Percentiles rank a stretch among this genome's conserved stretches.
Conservation (phyloP, 1,140 invertebrate species). For the Aphelinus atriplicis region DNA sequence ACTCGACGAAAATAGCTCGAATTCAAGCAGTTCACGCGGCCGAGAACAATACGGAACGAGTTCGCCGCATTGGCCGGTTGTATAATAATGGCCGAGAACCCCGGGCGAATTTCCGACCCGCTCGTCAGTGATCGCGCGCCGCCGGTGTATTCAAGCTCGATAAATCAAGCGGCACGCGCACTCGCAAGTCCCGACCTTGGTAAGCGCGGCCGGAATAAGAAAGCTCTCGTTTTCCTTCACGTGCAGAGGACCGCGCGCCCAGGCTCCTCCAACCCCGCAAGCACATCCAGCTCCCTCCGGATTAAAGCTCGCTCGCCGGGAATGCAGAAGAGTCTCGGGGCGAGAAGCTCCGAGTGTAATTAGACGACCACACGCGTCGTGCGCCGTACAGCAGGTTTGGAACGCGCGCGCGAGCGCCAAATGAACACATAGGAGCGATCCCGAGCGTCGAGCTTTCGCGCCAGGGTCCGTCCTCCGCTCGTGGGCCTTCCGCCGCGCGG, state of each 20-base stretch:
- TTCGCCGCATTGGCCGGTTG: conserved; percentile 31
- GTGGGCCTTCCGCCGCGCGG: conserved; percentile 46
- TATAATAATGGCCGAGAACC: conserved; percentile 50
- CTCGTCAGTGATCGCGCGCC: too few relatives aligned
- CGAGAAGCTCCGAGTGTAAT: too few relatives aligned
- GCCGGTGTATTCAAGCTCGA: conserved; percentile 44
- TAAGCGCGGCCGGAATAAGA: not conserved
- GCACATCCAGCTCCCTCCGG: too few relatives aligned
- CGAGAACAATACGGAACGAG: conserved; percentile 56
- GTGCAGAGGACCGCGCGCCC: too few relatives aligned
- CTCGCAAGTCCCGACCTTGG: conserved; percentile 29
- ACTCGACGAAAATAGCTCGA: conserved; percentile 60
- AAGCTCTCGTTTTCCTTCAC: not conserved
- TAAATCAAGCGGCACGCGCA: conserved; percentile 39
- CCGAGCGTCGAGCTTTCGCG: conserved; percentile 29
- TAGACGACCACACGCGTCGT: too few relatives aligned
- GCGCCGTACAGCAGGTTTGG: too few relatives aligned
- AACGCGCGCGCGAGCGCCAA: too few relatives aligned
- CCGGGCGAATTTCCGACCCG: too few relatives aligned
- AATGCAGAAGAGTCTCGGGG: too few relatives aligned
- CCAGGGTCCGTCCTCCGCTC: conserved; percentile 49
- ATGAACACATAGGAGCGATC: too few relatives aligned
- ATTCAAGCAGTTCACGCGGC: conserved; percentile 58
- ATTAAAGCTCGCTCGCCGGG: too few relatives aligned
- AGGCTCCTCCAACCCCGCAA: too few relatives aligned